A percentile compares a stretch with the other conserved stretches of the same genome.
These are phyloP conservation scores for Limulus polyphemus DNA, from an alignment of 2,888 invertebrate genomes.

Conservation along the genomic window DNA sequence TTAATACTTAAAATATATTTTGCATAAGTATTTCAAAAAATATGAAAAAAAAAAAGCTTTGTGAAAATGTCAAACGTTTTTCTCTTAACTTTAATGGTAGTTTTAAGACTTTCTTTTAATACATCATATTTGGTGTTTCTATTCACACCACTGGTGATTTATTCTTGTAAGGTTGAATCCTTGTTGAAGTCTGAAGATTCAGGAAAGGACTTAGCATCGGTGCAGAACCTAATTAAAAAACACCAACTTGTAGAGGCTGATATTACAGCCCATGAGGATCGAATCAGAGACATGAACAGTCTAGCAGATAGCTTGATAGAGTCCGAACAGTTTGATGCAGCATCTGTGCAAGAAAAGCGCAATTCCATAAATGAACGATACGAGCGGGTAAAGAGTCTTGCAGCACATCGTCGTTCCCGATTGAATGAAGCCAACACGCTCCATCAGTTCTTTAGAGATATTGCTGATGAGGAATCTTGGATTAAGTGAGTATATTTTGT, in stretches of 20 bases:
- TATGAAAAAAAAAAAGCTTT: too few relatives aligned
- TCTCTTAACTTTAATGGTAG: too few relatives aligned
- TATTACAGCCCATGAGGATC: constrained; percentile 89
- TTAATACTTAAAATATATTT: too few relatives aligned
- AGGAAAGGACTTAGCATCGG: constrained; percentile 94
- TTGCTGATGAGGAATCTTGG: constrained; percentile 99
- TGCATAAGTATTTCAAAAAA: too few relatives aligned
- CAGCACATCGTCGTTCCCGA: constrained; percentile 78
- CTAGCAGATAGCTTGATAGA: constrained; percentile 93
- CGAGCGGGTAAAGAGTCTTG: constrained; percentile 80
- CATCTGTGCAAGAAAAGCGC: constrained; percentile 80
- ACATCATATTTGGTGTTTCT: too few relatives aligned
- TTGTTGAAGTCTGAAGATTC: constrained; percentile 89
- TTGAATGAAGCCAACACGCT: constrained; percentile 93
- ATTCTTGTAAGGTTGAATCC: constrained; percentile 49
- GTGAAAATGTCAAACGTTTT: too few relatives aligned
- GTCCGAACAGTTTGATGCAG: constrained; percentile 93
- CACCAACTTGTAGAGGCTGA: constrained; percentile 97
- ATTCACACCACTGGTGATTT: too few relatives aligned
- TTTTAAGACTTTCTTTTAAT: too few relatives aligned
- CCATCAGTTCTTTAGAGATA: constrained; percentile 98
- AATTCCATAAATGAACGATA: constrained; percentile 93
- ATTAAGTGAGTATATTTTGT: constrained; percentile 54
- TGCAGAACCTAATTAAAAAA: constrained; percentile 96
- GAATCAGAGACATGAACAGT: constrained; percentile 85